Conservation (phyloP, 2,113 vertebrate genomes). For the Pituophis catenifer region DNA sequence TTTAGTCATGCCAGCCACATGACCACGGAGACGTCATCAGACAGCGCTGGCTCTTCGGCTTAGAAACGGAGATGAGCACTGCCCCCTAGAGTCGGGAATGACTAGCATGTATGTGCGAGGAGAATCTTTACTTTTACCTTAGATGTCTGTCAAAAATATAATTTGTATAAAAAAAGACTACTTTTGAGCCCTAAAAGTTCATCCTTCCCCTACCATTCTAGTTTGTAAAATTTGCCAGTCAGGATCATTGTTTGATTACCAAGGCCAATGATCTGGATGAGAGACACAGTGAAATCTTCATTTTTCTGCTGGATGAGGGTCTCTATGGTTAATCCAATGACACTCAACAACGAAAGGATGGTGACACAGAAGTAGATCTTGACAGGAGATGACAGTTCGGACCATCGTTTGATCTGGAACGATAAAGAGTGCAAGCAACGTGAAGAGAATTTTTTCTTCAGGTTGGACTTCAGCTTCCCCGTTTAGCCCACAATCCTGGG, state of each 20-base stretch:
- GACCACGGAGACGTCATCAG: no score
- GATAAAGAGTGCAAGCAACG: neutral
- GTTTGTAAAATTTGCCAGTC: neutral
- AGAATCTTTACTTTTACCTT: neutral
- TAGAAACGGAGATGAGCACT: no score
- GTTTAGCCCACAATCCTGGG: neutral
- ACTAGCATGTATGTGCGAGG: no score
- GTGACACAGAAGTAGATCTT: conserved; percentile 79
- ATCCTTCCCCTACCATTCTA: neutral
- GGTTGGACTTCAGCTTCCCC: neutral
- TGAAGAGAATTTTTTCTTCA: neutral
- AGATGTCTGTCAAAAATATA: neutral
- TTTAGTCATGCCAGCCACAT: no score
- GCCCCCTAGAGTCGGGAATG: no score
- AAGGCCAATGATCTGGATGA: conserved; percentile 80
- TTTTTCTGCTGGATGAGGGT: conserved; percentile 70
- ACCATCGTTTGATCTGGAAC: conserved; percentile 77
- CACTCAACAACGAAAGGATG: conserved; percentile 72
- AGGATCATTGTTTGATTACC: conserved; percentile 60
- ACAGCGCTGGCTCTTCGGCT: no score
- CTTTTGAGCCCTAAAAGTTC: neutral
- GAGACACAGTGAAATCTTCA: conserved; percentile 80
- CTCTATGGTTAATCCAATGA: conserved; percentile 73
- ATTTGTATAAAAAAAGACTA: neutral
- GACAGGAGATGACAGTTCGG: conserved; percentile 72